A percentile compares a stretch with the other conserved stretches of the same genome.
Evolutionary conservation across 2,113 vertebrate species (phyloP).

Genomic region (Oostethus manadensis): DNA sequence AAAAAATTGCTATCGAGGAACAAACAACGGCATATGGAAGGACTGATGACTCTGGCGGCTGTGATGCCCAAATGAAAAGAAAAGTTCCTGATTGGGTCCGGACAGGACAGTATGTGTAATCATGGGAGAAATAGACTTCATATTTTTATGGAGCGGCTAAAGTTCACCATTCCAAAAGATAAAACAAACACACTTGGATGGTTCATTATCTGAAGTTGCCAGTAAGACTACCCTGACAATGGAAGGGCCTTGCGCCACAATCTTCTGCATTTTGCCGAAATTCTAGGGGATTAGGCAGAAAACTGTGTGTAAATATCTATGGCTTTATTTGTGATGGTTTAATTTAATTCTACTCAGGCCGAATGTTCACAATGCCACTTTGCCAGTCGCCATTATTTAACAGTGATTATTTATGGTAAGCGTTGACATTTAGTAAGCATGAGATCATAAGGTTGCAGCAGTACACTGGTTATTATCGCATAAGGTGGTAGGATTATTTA

Average conservation of each 20-base stretch:
- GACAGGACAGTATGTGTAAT: neutral
- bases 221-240: slow-evolving; percentile 8
- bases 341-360: slow-evolving; percentile 71
- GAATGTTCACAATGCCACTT: slow-evolving; percentile 50
- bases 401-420: slow-evolving; percentile 68
- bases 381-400: slow-evolving; percentile 67
- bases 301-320: slow-evolving; percentile 65
- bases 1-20: slow-evolving; percentile 13
- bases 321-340: slow-evolving; percentile 60
- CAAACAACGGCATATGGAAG: neutral
- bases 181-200: slow-evolving; percentile 1
- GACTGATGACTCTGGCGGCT: slow-evolving; percentile 19
- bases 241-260: slow-evolving; percentile 1
- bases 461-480: neutral
- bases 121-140: too few species aligned
- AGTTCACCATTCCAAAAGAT: neutral
- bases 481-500: neutral
- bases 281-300: slow-evolving; percentile 8
- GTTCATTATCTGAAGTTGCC: slow-evolving; percentile 3
- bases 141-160: slow-evolving; percentile 52
- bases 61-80: slow-evolving; percentile 8
- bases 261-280: slow-evolving; percentile 31
- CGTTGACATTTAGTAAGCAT: slow-evolving; percentile 47
- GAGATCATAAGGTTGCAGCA: neutral
- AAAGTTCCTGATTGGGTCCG: slow-evolving; percentile 16